phyloP scores from a whole-genome alignment of 2,113 vertebrate genomes.

The Thalassoma bifasciatum region DNA sequence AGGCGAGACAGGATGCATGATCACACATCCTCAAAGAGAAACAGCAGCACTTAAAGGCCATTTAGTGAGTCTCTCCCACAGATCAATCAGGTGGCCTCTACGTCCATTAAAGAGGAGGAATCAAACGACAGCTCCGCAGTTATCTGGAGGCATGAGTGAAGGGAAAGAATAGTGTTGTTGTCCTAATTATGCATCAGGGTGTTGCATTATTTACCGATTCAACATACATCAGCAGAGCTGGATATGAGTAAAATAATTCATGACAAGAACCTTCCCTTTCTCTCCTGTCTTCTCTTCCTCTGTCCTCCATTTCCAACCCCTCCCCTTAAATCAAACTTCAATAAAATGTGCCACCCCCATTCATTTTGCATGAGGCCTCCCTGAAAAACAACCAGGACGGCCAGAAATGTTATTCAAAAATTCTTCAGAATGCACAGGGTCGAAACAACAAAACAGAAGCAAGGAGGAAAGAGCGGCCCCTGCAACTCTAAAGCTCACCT shows the following conservation, averaged over 20 bases:
- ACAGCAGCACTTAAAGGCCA: constrained; percentile 69
- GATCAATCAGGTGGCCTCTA: constrained; percentile 81
- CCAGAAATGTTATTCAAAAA: constrained; percentile 76
- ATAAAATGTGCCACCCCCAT: constrained; percentile 84
- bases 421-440: constrained; percentile 76
- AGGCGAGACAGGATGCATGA: background rate
- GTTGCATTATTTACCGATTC: constrained; percentile 86
- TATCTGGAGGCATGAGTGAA: constrained; percentile 67
- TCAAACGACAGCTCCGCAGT: constrained; percentile 53
- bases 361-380: constrained; percentile 84
- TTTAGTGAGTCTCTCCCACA: constrained; percentile 69
- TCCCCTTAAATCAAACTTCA: constrained; percentile 86
- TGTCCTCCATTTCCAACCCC: constrained; percentile 65
- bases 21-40: constrained; percentile 8
- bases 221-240: constrained; percentile 82
- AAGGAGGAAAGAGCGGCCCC: constrained; percentile 43
- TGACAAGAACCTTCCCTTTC: constrained; percentile 80
- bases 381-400: constrained; percentile 76
- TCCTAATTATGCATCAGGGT: constrained; percentile 84
- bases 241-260: constrained; percentile 87
- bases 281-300: constrained; percentile 48
- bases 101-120: constrained; percentile 76
- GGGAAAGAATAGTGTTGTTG: constrained; percentile 83
- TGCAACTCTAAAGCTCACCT: constrained; percentile 70
- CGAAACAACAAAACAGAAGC: constrained; percentile 77